Evolutionary conservation across 2,797 vertebrate genomes (phyloP).

Genomic region (Columba guinea): DNA sequence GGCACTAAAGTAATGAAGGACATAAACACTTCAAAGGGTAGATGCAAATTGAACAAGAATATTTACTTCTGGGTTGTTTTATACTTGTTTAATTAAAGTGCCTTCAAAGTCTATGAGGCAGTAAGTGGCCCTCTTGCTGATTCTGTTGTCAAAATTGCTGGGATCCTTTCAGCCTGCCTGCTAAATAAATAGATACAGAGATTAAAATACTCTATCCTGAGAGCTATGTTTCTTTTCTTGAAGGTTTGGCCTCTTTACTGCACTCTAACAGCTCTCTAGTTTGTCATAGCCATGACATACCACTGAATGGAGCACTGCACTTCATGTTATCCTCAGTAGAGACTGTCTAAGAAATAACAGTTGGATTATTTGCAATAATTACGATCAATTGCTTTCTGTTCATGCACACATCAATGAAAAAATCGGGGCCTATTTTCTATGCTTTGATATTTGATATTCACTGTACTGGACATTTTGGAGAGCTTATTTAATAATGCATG

Average conservation of each 20-base stretch:
- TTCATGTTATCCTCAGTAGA: not conserved
- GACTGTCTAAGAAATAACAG: not conserved
- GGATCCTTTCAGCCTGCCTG: not conserved
- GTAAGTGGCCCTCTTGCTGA: not conserved
- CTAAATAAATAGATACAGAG: not conserved
- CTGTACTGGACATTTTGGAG: not conserved
- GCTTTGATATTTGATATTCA: constrained; percentile 59
- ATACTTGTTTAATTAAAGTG: constrained; percentile 18
- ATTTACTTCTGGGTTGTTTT: constrained; percentile 13
- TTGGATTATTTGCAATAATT: not conserved
- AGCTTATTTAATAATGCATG: constrained; percentile 32
- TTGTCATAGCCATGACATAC: not conserved
- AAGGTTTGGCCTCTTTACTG: not conserved
- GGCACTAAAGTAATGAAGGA: not conserved
- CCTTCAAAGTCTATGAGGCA: not conserved
- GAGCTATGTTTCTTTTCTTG: not conserved
- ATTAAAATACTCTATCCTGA: not conserved
- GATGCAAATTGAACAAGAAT: not conserved
- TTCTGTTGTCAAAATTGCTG: not conserved
- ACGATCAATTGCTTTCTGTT: not conserved
- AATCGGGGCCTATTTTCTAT: not conserved
- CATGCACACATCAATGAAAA: not conserved
- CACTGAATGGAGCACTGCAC: not conserved
- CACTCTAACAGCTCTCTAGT: not conserved
- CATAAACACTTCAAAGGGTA: not conserved